These are phyloP conservation scores for Rhynchophorus ferrugineus DNA, from an alignment of 1,140 invertebrate species.

Conservation along the genomic window DNA sequence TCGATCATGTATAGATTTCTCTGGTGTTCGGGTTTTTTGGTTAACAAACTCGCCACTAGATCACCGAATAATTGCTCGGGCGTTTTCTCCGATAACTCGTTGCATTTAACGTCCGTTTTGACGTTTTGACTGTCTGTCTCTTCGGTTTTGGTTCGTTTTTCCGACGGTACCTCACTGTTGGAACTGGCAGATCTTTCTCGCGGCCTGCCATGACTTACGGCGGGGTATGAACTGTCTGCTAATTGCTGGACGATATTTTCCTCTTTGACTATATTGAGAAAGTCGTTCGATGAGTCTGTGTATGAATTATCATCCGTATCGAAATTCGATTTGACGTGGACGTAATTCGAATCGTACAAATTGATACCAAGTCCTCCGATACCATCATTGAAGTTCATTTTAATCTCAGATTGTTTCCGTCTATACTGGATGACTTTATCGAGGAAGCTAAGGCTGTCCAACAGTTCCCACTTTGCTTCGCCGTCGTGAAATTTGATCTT, in stretches of 20 bases:
- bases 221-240: slow-evolving; percentile 22
- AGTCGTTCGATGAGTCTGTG: slow-evolving; percentile 25
- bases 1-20: slow-evolving; percentile 32
- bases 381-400: not conserved
- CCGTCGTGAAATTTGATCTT: slow-evolving; percentile 29
- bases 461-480: slow-evolving; percentile 29
- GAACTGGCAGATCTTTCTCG: slow-evolving; percentile 21
- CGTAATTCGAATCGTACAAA: not conserved
- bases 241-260: slow-evolving; percentile 21
- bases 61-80: slow-evolving; percentile 31
- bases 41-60: slow-evolving; percentile 28
- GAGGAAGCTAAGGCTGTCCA: slow-evolving; percentile 27
- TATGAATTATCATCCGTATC: slow-evolving; percentile 19
- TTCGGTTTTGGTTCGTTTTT: slow-evolving; percentile 17
- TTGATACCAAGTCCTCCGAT: too few relatives aligned
- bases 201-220: slow-evolving; percentile 3
- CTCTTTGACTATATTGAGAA: slow-evolving; percentile 18
- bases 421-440: slow-evolving; percentile 32
- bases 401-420: slow-evolving; percentile 19
- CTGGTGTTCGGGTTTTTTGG: slow-evolving; percentile 27
- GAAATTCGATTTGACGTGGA: slow-evolving; percentile 5
- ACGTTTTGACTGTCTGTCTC: not conserved
- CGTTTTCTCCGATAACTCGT: slow-evolving; percentile 9
- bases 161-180: slow-evolving; percentile 14
- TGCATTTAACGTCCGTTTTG: not conserved